These are phyloP conservation scores for Epinephelus coioides DNA, from an alignment of 2,797 vertebrate species.

Conservation along the genomic window DNA sequence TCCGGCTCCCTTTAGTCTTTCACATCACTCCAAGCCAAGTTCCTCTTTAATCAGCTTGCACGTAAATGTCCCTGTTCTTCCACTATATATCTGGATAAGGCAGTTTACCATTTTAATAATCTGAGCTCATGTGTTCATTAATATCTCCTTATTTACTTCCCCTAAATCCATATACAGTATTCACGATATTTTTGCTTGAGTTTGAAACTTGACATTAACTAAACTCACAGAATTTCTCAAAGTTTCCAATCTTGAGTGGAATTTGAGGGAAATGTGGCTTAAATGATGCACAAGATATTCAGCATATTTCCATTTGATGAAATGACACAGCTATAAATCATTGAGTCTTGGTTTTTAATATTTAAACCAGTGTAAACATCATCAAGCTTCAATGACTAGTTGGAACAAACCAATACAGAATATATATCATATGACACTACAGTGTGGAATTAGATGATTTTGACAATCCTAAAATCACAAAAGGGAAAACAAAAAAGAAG, in stretches of 20 bases:
- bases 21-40: conserved; percentile 8
- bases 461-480: neutral
- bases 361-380: neutral
- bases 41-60: conserved; percentile 2
- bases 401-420: neutral
- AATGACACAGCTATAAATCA: neutral
- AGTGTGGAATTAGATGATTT: neutral
- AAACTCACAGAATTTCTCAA: neutral
- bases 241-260: neutral
- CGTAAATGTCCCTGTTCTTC: neutral
- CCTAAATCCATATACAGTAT: neutral
- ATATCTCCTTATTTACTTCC: conserved; percentile 1
- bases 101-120: neutral
- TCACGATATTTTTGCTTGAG: neutral
- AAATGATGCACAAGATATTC: neutral
- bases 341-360: neutral
- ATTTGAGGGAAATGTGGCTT: neutral
- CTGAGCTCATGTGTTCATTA: neutral
- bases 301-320: neutral
- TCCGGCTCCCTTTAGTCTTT: neutral
- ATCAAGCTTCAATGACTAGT: neutral
- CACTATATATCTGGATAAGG: conserved; percentile 3
- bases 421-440: neutral
- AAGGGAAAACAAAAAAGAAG: neutral
- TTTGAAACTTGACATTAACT: conserved; percentile 1